These are phyloP conservation scores for Heliconius himera DNA, from an alignment of 1,140 invertebrate species.

Conservation along the genomic window DNA sequence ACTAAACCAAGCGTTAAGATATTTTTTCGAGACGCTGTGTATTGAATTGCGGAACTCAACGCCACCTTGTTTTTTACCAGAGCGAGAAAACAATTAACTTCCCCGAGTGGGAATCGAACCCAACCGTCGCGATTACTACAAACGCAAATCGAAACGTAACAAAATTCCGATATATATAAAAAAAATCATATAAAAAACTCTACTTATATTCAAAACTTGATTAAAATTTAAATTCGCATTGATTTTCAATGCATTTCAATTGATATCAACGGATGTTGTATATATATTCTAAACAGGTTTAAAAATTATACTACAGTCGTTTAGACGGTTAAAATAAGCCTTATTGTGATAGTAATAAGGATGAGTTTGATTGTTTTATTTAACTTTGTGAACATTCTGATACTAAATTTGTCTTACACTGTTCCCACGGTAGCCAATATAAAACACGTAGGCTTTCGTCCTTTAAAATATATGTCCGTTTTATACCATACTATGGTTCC, in stretches of 20 bases:
- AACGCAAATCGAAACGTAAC: no score
- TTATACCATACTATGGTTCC: neutral
- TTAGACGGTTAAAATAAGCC: neutral
- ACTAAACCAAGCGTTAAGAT: no score
- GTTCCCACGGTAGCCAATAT: conserved; percentile 26
- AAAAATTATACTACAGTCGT: neutral
- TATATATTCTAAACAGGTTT: conserved; percentile 37
- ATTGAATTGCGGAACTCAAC: no score
- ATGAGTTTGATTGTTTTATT: neutral
- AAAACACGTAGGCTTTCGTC: conserved; percentile 13
- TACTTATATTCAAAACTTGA: conserved; percentile 6
- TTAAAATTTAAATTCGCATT: conserved; percentile 21
- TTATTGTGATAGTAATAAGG: neutral
- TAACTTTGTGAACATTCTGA: conserved; percentile 13
- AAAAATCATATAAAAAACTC: neutral
- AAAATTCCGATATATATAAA: neutral
- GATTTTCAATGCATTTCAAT: conserved; percentile 15
- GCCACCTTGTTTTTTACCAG: no score
- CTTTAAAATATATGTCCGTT: neutral
- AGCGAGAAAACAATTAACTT: no score
- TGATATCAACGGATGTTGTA: conserved; percentile 27
- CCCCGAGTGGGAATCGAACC: no score
- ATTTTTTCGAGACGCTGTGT: no score
- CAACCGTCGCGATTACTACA: no score
- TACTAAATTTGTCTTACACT: conserved; percentile 17